Base-by-base conservation (phyloP, 2,888 invertebrate genomes). In the Cerastis rubricosa region DNA sequence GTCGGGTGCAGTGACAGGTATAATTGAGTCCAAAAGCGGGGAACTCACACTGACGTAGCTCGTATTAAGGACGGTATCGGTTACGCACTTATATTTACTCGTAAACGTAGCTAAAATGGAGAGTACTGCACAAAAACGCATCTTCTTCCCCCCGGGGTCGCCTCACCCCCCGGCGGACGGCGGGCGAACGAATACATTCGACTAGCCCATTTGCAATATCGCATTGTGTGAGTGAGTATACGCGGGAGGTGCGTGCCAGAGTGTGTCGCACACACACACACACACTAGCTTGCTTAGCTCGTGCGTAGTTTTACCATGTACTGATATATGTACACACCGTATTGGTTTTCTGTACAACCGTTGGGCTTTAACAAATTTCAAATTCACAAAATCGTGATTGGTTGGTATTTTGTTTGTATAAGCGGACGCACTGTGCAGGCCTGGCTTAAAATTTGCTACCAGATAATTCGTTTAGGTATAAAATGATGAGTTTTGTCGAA, bases 371-470 rank as follows among this genome's bases (percentile, higher is more conserved):
- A 95, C 95, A 96, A 96, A 96, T 96, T 96, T 96, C 94, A 96
- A 96, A 96, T 96, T 96, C 96, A 95, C 95, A 96, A 96, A 96
- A 95, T 96, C 94, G 95, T 95, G 96, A 96, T 96, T 96, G 96
- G 96, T 94, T 91, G 92, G 93, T 93, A 95, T 96, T 95, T 95
- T 96, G 96, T 96, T 96, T 96, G 96, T 91, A 93, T 94, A 95
- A 95, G 92, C 94, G 92, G 86, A 93, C 94, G 93, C 94, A 91
- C 79, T 78, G 91, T 89, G 90, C 87, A 87, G 88, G 89, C 86
- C 84, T 85, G 89, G 93, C 91, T 93, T 93, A 93, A 94, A 94
- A 94, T 94, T 93, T 90, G 91, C 92, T 91, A 90, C 90, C 91
- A 91, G 91, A 90, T 95, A 95, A 96, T 95, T 96, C 93, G 94